Evolutionary conservation across 2,113 vertebrate species (phyloP).

Genomic region (Periophthalmus modestus): DNA sequence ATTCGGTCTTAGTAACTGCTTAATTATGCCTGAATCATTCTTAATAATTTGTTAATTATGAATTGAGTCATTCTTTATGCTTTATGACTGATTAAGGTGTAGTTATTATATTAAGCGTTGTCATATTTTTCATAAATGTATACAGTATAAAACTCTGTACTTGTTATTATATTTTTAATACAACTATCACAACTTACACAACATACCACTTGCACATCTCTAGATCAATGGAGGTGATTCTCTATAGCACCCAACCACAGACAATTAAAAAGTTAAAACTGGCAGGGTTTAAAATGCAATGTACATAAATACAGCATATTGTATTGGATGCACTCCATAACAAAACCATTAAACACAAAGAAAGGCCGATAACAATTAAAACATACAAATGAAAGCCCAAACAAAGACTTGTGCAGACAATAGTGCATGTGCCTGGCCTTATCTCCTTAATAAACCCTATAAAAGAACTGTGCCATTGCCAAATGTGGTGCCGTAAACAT

Average conservation of each 20-base stretch:
- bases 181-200: neutral
- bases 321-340: neutral
- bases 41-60: no score
- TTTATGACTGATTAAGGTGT: no score
- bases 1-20: no score
- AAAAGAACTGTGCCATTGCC: constrained; percentile 89
- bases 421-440: constrained; percentile 76
- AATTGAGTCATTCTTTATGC: no score
- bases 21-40: no score
- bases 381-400: constrained; percentile 50
- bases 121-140: no score
- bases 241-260: neutral
- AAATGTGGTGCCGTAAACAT: constrained; percentile 86
- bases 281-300: neutral
- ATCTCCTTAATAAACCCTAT: constrained; percentile 76
- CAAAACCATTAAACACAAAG: neutral
- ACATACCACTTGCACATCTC: neutral
- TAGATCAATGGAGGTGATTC: neutral
- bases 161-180: neutral
- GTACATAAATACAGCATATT: neutral
- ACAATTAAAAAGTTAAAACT: neutral
- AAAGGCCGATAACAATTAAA: constrained; percentile 20
- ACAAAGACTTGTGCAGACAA: constrained; percentile 45
- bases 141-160: no score
- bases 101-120: no score